A percentile compares a stretch with the other conserved stretches of the same genome.
phyloP scores from a whole-genome alignment of 2,888 invertebrate species.

The Tetrapedia diversipes region DNA sequence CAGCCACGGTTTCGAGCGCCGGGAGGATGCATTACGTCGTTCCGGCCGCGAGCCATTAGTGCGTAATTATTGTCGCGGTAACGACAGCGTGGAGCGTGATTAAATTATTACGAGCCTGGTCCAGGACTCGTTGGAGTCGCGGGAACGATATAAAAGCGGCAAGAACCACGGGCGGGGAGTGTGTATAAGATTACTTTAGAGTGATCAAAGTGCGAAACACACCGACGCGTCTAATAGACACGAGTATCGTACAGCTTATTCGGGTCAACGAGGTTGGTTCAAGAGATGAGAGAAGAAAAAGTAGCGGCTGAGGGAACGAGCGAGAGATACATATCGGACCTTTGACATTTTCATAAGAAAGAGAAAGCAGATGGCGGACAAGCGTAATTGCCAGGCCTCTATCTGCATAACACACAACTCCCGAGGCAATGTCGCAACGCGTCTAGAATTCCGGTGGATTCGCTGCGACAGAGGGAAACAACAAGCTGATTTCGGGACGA shows the following conservation, averaged over 20 bases:
- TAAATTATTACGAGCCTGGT: slow-evolving; percentile 39
- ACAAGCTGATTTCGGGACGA: slow-evolving; percentile 3
- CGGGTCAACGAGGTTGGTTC: slow-evolving; percentile 29
- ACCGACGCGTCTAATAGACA: slow-evolving; percentile 2
- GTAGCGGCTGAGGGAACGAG: too few relatives aligned
- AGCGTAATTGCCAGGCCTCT: slow-evolving; percentile 77
- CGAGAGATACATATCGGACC: slow-evolving; percentile 69
- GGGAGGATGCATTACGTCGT: slow-evolving; percentile 56
- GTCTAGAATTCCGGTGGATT: slow-evolving; percentile 28
- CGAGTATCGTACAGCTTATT: slow-evolving; percentile 10
- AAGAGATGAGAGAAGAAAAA: not conserved
- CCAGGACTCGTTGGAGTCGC: slow-evolving; percentile 1
- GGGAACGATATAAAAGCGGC: not conserved
- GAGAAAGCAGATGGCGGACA: slow-evolving; percentile 80
- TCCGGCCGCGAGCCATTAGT: slow-evolving; percentile 47
- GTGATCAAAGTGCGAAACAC: slow-evolving; percentile 2
- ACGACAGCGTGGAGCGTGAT: slow-evolving; percentile 34
- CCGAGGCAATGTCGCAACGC: slow-evolving; percentile 62
- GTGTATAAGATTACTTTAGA: not conserved
- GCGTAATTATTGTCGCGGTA: slow-evolving; percentile 52
- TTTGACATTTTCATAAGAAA: slow-evolving; percentile 80
- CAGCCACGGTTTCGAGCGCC: slow-evolving; percentile 37
- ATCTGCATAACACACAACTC: slow-evolving; percentile 59
- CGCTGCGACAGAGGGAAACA: slow-evolving; percentile 12
- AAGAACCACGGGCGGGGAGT: not conserved